phyloP scores from a whole-genome alignment of 2,888 invertebrate genomes.

The Polietes domitor region DNA sequence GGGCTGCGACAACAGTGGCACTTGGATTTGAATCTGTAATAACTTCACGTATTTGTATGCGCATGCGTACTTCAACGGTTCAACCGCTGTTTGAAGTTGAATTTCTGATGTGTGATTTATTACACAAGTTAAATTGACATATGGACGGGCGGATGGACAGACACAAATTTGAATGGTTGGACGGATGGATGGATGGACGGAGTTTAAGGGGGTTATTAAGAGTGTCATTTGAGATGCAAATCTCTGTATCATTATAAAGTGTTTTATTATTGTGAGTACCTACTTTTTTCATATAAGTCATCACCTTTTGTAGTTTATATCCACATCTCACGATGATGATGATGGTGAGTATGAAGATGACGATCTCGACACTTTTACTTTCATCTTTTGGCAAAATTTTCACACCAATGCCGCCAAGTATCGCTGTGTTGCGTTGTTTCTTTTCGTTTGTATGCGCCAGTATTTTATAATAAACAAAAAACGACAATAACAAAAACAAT shows the following conservation, averaged over 20 bases:
- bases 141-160: neutral
- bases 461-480: neutral
- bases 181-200: neutral
- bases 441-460: neutral
- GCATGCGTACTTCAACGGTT: neutral
- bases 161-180: neutral
- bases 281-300: neutral
- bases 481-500: too few relatives aligned
- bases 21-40: neutral
- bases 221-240: slow-evolving; percentile 40
- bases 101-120: slow-evolving; percentile 31
- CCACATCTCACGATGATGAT: neutral
- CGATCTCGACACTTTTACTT: slow-evolving; percentile 10
- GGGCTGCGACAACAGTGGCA: neutral
- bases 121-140: neutral
- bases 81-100: neutral
- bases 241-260: slow-evolving; percentile 13
- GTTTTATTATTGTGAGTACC: neutral
- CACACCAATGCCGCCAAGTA: slow-evolving; percentile 34
- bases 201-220: neutral
- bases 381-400: neutral
- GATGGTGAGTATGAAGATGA: slow-evolving; percentile 3
- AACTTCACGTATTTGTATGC: neutral
- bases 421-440: neutral
- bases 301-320: neutral